Conservation (phyloP, 2,113 vertebrate species). For the Emydocephalus ijimae region DNA sequence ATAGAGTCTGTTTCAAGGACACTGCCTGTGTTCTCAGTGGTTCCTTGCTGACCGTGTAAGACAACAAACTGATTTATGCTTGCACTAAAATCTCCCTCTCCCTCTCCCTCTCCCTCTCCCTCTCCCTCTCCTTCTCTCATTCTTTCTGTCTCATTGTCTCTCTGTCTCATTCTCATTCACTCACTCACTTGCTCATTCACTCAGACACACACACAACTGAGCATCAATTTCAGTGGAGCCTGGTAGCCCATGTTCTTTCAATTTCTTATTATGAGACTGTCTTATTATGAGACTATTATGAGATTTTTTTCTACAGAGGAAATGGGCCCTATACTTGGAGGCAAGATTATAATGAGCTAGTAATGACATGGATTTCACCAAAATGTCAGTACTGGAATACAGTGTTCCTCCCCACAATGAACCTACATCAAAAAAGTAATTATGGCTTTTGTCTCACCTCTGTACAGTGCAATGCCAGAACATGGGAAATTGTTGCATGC, state of each 20-base stretch:
- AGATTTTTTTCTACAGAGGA: neutral
- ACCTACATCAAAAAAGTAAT: neutral
- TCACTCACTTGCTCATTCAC: no score
- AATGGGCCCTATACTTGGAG: neutral
- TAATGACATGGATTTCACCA: neutral
- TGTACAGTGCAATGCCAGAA: neutral
- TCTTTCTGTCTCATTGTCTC: no score
- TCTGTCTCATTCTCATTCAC: no score
- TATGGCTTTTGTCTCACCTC: neutral
- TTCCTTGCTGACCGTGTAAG: neutral
- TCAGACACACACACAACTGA: neutral
- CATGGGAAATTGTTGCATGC: neutral
- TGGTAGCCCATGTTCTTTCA: neutral
- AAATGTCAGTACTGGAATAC: neutral
- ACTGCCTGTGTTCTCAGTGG: no score
- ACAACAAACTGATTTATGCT: no score
- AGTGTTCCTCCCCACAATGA: neutral
- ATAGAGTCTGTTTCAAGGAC: no score
- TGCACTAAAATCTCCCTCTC: neutral
- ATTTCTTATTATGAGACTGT: neutral
- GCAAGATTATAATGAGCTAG: no score
- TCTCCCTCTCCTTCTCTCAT: no score
- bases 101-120: no score
- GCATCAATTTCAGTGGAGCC: neutral
- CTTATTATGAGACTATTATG: no score